Conservation (phyloP, 2,797 vertebrate genomes). For the Channallabes apus region DNA sequence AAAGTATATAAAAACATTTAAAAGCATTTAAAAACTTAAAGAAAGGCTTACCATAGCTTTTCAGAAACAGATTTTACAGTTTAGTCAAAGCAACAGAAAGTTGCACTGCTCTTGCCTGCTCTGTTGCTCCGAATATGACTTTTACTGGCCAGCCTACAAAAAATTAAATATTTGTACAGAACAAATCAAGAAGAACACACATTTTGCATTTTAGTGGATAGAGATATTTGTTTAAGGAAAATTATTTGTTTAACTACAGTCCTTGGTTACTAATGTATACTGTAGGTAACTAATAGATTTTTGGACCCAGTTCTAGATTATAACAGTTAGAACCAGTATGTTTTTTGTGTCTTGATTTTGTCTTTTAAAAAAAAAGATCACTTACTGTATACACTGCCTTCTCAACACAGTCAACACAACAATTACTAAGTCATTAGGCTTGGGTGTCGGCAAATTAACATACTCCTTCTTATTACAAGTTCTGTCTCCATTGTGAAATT, state of each 20-base stretch:
- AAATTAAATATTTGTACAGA: background rate
- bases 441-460: background rate
- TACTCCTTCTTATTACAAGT: constrained; percentile 33
- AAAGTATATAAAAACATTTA: background rate
- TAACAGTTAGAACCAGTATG: constrained; percentile 4
- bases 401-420: constrained; percentile 56
- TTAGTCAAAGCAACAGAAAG: background rate
- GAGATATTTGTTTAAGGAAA: constrained; percentile 4
- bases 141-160: background rate
- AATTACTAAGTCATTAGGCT: constrained; percentile 41
- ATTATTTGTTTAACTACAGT: background rate
- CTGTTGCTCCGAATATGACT: background rate
- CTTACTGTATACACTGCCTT: constrained; percentile 67
- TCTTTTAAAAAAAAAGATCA: constrained; percentile 46
- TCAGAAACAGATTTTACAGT: background rate
- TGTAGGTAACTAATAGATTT: background rate
- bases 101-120: background rate
- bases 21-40: background rate
- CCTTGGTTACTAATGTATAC: too few species aligned
- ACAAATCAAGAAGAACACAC: background rate
- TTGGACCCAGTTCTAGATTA: background rate
- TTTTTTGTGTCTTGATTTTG: constrained; percentile 55
- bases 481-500: constrained; percentile 31
- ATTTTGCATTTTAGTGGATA: background rate
- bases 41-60: background rate